Conservation (phyloP, 2,113 vertebrate genomes). For the Lagopus leucura region DNA sequence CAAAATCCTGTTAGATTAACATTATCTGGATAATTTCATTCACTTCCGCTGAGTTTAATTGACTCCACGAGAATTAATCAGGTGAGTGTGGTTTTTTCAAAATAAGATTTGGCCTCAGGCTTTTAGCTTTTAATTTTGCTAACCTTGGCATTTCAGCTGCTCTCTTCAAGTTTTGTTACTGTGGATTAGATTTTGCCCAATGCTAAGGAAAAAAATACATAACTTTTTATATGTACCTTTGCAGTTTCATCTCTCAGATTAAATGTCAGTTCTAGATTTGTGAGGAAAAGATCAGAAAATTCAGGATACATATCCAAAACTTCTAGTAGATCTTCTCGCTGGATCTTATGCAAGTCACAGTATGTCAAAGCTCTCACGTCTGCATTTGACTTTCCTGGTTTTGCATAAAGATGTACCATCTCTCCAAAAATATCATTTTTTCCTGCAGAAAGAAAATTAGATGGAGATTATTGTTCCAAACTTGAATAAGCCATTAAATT, state of each 20-base stretch:
- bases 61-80: background rate
- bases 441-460: slow-evolving; percentile 76
- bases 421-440: slow-evolving; percentile 99
- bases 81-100: background rate
- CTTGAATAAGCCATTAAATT: background rate
- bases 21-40: slow-evolving; percentile 17
- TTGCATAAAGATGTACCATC: slow-evolving; percentile 94
- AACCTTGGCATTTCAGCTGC: background rate
- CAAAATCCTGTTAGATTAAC: slow-evolving; percentile 45
- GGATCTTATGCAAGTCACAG: slow-evolving; percentile 97
- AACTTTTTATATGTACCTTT: slow-evolving; percentile 79
- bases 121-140: slow-evolving; percentile 9
- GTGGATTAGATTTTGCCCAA: background rate
- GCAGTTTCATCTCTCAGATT: slow-evolving; percentile 92
- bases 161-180: background rate
- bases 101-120: background rate
- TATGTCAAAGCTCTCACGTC: slow-evolving; percentile 97
- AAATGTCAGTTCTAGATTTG: slow-evolving; percentile 95
- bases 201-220: background rate
- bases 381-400: slow-evolving; percentile 95
- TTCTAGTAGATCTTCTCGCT: slow-evolving; percentile 93
- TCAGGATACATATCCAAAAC: slow-evolving; percentile 99
- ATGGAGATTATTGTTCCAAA: slow-evolving; percentile 6
- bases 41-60: background rate
- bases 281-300: slow-evolving; percentile 95